Conservation (phyloP, 2,113 vertebrate genomes). For the Eulacestoma nigropectus region DNA sequence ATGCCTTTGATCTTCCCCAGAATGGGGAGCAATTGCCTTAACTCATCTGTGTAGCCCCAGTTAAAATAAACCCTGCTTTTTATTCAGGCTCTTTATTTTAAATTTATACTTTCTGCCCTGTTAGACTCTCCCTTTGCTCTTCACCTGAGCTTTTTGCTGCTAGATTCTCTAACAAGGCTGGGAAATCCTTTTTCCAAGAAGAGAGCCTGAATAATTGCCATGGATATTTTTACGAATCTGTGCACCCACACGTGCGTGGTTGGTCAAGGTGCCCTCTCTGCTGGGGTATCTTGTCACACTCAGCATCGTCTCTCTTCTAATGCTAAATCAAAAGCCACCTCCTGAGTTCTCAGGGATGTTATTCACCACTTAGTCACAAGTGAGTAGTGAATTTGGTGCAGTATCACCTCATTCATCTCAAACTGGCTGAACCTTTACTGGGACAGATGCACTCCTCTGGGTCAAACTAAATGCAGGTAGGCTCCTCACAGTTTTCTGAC, state of each 20-base stretch:
- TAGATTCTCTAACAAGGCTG: neutral
- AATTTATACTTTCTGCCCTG: neutral
- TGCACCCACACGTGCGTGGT: rapidly evolving
- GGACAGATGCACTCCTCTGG: neutral
- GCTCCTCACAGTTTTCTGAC: neutral
- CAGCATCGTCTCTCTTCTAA: neutral
- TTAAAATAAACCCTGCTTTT: neutral
- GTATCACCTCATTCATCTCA: neutral
- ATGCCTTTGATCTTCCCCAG: neutral
- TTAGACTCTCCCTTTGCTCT: neutral
- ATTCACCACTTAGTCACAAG: neutral
- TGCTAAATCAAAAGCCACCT: neutral
- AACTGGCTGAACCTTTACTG: neutral
- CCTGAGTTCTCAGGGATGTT: neutral
- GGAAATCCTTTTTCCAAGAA: neutral
- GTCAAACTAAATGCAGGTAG: neutral
- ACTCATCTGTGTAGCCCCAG: neutral
- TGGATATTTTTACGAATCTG: neutral
- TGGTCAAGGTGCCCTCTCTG: neutral
- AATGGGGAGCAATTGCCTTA: neutral
- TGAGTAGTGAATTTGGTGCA: neutral
- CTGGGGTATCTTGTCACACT: rapidly evolving
- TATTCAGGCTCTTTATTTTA: neutral
- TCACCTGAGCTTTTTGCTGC: neutral
- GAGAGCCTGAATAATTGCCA: neutral